Base-by-base conservation (phyloP, 2,888 invertebrate species). In the Sympetrum striolatum region DNA sequence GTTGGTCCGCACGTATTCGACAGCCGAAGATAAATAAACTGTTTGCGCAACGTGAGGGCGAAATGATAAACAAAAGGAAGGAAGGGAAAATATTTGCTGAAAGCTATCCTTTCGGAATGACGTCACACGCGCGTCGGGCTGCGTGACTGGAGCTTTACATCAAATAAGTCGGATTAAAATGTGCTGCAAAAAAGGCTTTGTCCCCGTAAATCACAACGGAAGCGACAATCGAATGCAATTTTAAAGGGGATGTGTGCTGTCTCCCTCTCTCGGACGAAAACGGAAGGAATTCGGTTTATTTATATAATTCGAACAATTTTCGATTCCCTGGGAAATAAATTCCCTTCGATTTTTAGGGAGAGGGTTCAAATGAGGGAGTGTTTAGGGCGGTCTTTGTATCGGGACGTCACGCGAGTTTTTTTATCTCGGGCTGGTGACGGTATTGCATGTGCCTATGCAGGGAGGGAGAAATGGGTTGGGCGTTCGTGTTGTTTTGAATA, bases 271-370 rank as follows among this genome's bases (percentile, higher is more conserved):
- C 44, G 44, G 10, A 44, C 44, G 10, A 44, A 53, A 82, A 35
- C 44, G 44, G 44, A 44, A 44, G 39, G 53, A 31, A 18, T 73
- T 48, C 22, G 37, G 4, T n/a, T 58, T 18, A 58, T 58, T 25
- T 58, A 35, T n/a, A 86, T 86, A 60, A 37, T 86, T 58, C 37
- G 37, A 86, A 86, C 60, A 86, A 60, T 39, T 82, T 53, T 58
- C 82, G 25, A 37, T n/a, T 86, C 37, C 10, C 6, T 35, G 37
- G 60, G 10, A 37, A 39, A 86, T 86, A 60, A 60, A 60, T 86
- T 86, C n/a, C 58, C 58, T 58, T 60, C 86, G 60, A 86, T 37
- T 82, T 35, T 18, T 0, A 5, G 81, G 37, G 8, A 2, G 64
- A 86, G n/a, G 53, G 18, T 60, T 10, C 6, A 53, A 48, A 14